Percentiles rank a stretch among this genome's conserved stretches.
phyloP scores from a whole-genome alignment of 1,140 invertebrate genomes.

The Bombus ignitus region DNA sequence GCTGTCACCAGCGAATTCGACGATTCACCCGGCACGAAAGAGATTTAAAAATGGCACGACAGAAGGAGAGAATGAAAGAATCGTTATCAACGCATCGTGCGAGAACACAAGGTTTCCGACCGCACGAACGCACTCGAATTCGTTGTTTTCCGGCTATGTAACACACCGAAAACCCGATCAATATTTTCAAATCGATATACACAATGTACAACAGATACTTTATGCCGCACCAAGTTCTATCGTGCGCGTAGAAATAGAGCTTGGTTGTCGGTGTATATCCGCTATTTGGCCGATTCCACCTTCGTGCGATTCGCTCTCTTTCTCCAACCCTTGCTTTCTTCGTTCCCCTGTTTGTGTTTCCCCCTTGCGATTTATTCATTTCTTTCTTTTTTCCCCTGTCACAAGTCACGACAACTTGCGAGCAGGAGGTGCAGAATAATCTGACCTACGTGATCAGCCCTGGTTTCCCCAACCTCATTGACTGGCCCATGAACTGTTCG shows the following conservation, averaged over 20 bases:
- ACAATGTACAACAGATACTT: not conserved
- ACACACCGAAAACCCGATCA: not conserved
- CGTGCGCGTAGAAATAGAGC: not conserved
- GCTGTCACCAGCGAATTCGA: not conserved
- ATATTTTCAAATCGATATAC: constrained; percentile 33
- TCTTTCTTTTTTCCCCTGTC: constrained; percentile 35
- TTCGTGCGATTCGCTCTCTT: not conserved
- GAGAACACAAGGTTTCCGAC: not conserved
- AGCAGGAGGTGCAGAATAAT: constrained; percentile 90
- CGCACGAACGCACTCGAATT: constrained; percentile 29
- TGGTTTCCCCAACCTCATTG: constrained; percentile 89
- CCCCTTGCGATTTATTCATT: too few relatives aligned
- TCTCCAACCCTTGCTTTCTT: not conserved
- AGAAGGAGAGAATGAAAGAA: not conserved
- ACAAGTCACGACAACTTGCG: constrained; percentile 90
- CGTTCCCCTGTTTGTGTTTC: not conserved
- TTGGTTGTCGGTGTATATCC: not conserved
- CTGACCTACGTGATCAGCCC: constrained; percentile 93
- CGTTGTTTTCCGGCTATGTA: not conserved
- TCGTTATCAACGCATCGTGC: constrained; percentile 11
- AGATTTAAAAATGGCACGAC: not conserved
- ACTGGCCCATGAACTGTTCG: constrained; percentile 86
- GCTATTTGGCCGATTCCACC: not conserved
- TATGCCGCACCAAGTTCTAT: not conserved
- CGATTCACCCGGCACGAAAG: not conserved